Evolutionary conservation across 2,797 vertebrate genomes (phyloP), one percentile per base, ranked within the genome.

Genomic region (Myotis myotis): DNA sequence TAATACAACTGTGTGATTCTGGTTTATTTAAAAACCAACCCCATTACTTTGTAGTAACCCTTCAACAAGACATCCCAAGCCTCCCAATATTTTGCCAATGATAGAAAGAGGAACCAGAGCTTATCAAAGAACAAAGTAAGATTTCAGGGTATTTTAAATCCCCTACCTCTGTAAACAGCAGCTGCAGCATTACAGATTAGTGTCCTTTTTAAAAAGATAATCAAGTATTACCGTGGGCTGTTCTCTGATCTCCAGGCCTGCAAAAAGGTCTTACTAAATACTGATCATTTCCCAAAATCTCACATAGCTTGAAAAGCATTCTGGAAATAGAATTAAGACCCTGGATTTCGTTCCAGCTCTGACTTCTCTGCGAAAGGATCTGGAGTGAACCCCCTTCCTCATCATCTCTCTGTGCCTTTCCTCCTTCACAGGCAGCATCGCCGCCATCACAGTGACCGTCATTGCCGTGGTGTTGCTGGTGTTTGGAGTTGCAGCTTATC

Each of bases 381-480:
- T 75, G 64, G 30, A 78, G 7, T 7, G 66, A 78, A 36, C 20
- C 23, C 25, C 11, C 3, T 66, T 78, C 33, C 53, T 82, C 33
- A 38, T 62, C 62, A 33, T 82, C 41, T 36, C 55, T 44, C 75
- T n/a, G 13, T 57, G 33, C 25, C 38, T 80, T 36, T 81, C 10
- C 51, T 84, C 62, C 41, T 53, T 23, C 25, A 0, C 98, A 99
- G 98, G 98, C 44, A 98, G 98, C 93, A 97, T 98, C 0, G 98
- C 98, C 60, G 98, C 98, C 92, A 98, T 99, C 22, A 98, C 98
- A 0, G 92, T 98, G 94, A 96, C 98, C 0, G 98, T 98, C 92
- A 98, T 99, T 2, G 91, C 97, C 1, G 96, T 98, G 84, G 98
- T 98, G 30, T 38, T 99, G 95, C 6, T 98, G 97, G 98, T 98